phyloP scores from a whole-genome alignment of 2,888 invertebrate genomes.

The Rotaria socialis region DNA sequence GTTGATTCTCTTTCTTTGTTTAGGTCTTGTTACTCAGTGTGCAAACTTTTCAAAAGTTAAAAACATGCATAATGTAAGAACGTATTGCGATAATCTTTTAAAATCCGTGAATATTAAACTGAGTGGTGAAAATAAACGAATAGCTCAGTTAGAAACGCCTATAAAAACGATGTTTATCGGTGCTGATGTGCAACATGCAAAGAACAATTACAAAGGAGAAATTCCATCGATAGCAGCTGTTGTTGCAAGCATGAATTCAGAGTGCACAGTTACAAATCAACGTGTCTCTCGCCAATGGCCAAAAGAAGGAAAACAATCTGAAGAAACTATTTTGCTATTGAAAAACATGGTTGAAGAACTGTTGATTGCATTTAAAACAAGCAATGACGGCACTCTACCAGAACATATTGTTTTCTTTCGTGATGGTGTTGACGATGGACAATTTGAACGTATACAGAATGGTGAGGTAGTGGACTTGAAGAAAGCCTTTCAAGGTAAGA shows the following conservation, averaged over 20 bases:
- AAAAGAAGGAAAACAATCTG: not conserved
- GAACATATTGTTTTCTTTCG: not conserved
- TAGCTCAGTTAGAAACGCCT: not conserved
- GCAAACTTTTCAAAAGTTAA: not conserved
- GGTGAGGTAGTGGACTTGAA: not conserved
- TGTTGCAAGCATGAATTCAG: not conserved
- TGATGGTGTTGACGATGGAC: not conserved
- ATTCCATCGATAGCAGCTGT: not conserved
- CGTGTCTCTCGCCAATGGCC: not conserved
- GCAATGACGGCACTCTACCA: not conserved
- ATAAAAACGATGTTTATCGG: not conserved
- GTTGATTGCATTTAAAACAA: not conserved
- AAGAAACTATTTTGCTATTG: not conserved
- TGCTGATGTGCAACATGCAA: not conserved
- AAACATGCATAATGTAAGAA: not conserved
- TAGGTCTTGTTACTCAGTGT: not conserved
- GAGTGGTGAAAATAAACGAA: not conserved
- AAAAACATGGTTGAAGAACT: not conserved
- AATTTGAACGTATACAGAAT: not conserved
- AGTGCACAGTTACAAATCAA: not conserved
- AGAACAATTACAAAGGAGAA: not conserved
- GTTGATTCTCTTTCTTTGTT: too few species aligned
- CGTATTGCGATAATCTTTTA: not conserved
- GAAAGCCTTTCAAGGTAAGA: not conserved
- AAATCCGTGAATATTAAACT: not conserved